Percentiles rank a stretch among this genome's conserved stretches.
These are phyloP conservation scores for Choreutis nemorana DNA, from an alignment of 2,888 invertebrate genomes.

Conservation along the genomic window DNA sequence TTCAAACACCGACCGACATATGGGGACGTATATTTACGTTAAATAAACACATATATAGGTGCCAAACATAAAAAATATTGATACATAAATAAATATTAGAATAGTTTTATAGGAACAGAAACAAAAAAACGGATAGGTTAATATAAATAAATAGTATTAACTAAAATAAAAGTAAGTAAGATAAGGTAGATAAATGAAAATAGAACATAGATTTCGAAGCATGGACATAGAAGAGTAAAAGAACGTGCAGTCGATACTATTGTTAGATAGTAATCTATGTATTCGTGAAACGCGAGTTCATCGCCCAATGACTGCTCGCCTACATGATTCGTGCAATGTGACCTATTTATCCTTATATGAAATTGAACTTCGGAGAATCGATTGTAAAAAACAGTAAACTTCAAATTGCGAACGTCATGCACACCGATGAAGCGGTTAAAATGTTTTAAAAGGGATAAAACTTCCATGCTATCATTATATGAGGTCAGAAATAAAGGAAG, in stretches of 20 bases:
- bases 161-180: slow-evolving; percentile 4
- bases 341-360: slow-evolving; percentile 20
- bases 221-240: slow-evolving; percentile 35
- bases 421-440: slow-evolving; percentile 38
- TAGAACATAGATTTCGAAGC: slow-evolving; percentile 39
- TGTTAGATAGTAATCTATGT: too few species aligned
- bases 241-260: slow-evolving; percentile 54
- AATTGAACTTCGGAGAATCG: slow-evolving; percentile 23
- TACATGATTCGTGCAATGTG: slow-evolving; percentile 44
- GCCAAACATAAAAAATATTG: slow-evolving; percentile 6
- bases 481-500: slow-evolving; percentile 38
- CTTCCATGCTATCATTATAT: slow-evolving; percentile 53
- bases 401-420: slow-evolving; percentile 48
- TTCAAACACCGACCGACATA: too few species aligned
- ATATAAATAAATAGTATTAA: slow-evolving; percentile 8
- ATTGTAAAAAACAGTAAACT: slow-evolving; percentile 32
- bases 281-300: slow-evolving; percentile 14
- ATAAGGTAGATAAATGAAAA: slow-evolving; percentile 7
- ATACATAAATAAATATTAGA: slow-evolving; percentile 5
- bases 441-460: slow-evolving; percentile 22
- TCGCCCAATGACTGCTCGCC: slow-evolving; percentile 42
- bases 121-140: slow-evolving; percentile 6
- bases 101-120: slow-evolving; percentile 6
- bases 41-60: too few species aligned
- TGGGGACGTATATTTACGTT: too few species aligned